Percentiles rank a stretch among this genome's conserved stretches.
phyloP scores from a whole-genome alignment of 2,113 vertebrate species.

The Nycticorax nycticorax region DNA sequence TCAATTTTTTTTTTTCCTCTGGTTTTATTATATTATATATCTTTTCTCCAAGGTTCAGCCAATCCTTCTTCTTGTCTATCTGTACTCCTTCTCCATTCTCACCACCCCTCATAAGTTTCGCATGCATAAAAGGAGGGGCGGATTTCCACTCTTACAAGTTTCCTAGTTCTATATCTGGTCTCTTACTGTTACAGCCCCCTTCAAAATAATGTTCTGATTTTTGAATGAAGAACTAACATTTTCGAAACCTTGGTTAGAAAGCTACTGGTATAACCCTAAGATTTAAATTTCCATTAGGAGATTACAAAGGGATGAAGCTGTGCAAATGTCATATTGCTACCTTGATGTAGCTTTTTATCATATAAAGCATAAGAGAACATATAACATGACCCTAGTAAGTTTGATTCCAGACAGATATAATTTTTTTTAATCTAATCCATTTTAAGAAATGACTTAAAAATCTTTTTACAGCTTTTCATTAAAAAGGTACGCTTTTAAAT shows the following conservation, averaged over 20 bases:
- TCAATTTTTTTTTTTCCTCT: not conserved
- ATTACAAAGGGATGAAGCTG: not conserved
- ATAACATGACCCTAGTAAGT: not conserved
- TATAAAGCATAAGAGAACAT: not conserved
- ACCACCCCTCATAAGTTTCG: not conserved
- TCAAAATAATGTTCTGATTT: not conserved
- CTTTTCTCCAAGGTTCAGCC: not conserved
- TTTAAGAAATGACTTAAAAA: not conserved
- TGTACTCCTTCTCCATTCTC: not conserved
- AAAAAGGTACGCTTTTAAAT: not conserved
- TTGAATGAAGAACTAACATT: not conserved
- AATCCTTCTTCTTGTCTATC: not conserved
- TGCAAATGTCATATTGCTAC: not conserved
- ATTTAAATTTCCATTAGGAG: not conserved
- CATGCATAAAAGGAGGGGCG: not conserved
- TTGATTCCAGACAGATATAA: not conserved
- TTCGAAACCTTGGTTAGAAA: not conserved
- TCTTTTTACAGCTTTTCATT: not conserved
- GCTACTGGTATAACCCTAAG: not conserved
- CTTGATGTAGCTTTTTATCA: not conserved
- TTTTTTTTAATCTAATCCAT: not conserved
- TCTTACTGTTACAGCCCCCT: not conserved
- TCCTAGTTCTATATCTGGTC: not conserved
- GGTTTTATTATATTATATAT: not conserved
- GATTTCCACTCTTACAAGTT: not conserved